These are phyloP conservation scores for Ailurus styani DNA, from an alignment of 2,113 vertebrate species.

Conservation along the genomic window DNA sequence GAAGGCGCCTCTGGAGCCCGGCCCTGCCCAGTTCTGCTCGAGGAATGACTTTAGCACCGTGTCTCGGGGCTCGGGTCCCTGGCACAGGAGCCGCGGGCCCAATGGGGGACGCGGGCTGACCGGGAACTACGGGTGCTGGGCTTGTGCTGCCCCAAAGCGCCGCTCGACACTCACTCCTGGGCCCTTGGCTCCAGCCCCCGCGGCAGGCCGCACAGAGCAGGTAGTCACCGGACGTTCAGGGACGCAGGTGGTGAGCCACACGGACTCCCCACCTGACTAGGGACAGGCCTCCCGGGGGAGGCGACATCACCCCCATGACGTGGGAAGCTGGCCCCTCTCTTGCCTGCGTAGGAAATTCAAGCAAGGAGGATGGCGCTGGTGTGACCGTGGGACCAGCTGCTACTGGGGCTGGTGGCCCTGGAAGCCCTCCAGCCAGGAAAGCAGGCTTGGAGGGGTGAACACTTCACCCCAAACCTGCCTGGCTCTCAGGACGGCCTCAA, in stretches of 20 bases:
- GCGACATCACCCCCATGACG: accelerated
- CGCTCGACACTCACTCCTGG: background rate
- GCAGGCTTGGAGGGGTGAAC: background rate
- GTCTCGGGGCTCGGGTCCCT: background rate
- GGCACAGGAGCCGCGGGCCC: background rate
- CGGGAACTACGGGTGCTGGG: background rate
- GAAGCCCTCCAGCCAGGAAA: background rate
- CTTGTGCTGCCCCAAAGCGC: no score
- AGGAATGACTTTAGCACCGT: background rate
- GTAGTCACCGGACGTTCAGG: accelerated
- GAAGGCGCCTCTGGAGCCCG: background rate
- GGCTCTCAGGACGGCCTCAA: accelerated
- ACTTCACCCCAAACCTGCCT: background rate
- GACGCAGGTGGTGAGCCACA: accelerated
- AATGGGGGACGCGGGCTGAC: background rate
- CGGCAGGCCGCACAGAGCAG: background rate
- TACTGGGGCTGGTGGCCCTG: background rate
- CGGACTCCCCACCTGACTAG: background rate
- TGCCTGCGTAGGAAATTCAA: background rate
- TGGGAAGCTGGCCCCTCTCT: background rate
- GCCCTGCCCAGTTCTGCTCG: background rate
- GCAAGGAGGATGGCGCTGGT: background rate
- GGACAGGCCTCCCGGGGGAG: background rate
- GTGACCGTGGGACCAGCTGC: background rate
- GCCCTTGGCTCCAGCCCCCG: no score